A percentile compares a stretch with the other conserved stretches of the same genome.
Evolutionary conservation across 2,888 invertebrate genomes (phyloP).

Genomic region (Aspidiotus rigidus): DNA sequence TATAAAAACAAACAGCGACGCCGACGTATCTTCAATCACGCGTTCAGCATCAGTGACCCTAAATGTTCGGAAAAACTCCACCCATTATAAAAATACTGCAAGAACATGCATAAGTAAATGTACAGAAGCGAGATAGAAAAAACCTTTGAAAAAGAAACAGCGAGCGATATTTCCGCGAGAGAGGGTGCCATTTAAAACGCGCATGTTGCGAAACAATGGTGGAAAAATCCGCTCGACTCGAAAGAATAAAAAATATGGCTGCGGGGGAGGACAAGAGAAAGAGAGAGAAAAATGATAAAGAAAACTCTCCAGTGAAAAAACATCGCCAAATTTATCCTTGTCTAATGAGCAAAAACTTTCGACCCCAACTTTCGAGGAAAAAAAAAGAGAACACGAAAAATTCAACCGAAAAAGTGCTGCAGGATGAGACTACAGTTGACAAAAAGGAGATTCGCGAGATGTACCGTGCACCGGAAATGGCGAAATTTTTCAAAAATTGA

Average conservation of each 20-base stretch:
- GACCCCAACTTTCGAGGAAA: no score
- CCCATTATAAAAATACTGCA: conserved; percentile 12
- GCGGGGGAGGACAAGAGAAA: background rate
- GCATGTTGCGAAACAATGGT: conserved; percentile 24
- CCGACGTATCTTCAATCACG: conserved; percentile 1
- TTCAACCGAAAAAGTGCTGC: no score
- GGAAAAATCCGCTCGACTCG: conserved; percentile 3
- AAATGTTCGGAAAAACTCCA: conserved; percentile 16
- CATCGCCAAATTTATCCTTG: background rate
- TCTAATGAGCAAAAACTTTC: no score
- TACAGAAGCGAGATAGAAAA: background rate
- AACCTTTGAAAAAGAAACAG: conserved; percentile 1
- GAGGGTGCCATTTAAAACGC: conserved; percentile 20
- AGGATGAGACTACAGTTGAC: no score
- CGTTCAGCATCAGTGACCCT: conserved; percentile 9
- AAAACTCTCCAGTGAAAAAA: background rate
- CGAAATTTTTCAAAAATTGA: no score
- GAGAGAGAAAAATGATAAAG: background rate
- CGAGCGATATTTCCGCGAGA: background rate
- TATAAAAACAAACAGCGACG: background rate
- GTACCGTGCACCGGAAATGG: no score
- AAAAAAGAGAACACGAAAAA: no score
- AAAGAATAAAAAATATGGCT: conserved; percentile 10
- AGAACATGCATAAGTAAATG: no score
- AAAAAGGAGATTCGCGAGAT: no score